Conservation (phyloP, 2,113 vertebrate genomes). For the Eleginops maclovinus region DNA sequence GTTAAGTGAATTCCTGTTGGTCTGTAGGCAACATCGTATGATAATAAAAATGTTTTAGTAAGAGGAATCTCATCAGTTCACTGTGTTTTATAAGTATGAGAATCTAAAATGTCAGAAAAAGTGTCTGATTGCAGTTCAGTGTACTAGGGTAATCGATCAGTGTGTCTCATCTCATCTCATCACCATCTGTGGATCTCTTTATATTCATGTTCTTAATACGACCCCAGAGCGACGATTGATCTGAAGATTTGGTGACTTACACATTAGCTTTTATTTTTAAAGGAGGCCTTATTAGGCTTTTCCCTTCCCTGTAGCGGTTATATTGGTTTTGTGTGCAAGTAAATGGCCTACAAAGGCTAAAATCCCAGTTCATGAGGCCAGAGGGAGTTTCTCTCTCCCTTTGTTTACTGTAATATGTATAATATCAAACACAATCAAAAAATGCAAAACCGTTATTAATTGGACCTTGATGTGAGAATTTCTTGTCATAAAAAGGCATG, state of each 20-base stretch:
- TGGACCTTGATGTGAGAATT: not conserved
- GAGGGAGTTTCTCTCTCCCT: too few species aligned
- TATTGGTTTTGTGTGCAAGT: too few species aligned
- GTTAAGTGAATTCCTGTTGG: not conserved
- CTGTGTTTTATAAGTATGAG: not conserved
- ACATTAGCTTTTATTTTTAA: too few species aligned
- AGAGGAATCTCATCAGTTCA: too few species aligned
- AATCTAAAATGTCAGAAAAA: constrained; percentile 3
- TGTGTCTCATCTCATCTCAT: too few species aligned
- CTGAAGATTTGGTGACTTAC: constrained; percentile 2
- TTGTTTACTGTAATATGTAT: too few species aligned
- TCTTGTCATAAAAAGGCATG: not conserved
- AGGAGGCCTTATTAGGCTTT: too few species aligned
- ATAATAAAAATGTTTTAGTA: not conserved
- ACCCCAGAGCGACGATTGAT: constrained; percentile 9
- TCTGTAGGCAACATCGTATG: not conserved
- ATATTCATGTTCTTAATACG: constrained; percentile 16
- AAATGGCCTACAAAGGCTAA: too few species aligned
- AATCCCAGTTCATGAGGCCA: too few species aligned
- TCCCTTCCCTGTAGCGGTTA: too few species aligned
- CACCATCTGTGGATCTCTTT: constrained; percentile 24
- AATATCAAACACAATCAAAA: not conserved
- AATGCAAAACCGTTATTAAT: not conserved
- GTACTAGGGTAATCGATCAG: constrained; percentile 40
- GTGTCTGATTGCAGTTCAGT: constrained; percentile 18